Evolutionary conservation across 2,888 invertebrate species (phyloP), one percentile per base, ranked within the genome.

Genomic region (Tetrapedia diversipes): DNA sequence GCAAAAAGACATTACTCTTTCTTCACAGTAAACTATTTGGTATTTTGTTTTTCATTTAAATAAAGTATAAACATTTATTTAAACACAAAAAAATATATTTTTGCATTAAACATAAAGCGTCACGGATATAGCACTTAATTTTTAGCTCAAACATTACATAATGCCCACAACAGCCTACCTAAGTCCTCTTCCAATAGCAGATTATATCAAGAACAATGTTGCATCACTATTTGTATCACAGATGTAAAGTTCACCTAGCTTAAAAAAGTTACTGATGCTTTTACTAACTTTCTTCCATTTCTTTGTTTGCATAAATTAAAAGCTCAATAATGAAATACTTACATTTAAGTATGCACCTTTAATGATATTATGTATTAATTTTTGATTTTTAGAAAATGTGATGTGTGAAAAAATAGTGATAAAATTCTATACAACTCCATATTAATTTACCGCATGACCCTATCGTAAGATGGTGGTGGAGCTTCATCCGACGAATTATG

Each of bases 381-480:
- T 29, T 59, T 69, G 34, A 27, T 49, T 16, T 32, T 49, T 57
- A 70, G 49, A 70, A 77, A 76, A 65, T 77, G 64, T 51, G 60
- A 32, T 54, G 41, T 39, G 65, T 71, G 77, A 78, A 71, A 76
- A 72, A 79, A 73, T 71, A 78, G 71, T 56, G 57, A 64, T 47
- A 73, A 22, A 54, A 32, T 54, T 53, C 51, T 68, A 51, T 76
- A 75, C 19, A 51, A 39, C 14, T 63, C 56, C 47, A 39, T 53
- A 66, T 45, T 24, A 22, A 43, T 63, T 85, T 79, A 88, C 74
- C 85, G 95, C 90, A 96, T 93, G 86, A 95, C 95, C 89, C 95
- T 95, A 86, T 95, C 95, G 90, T 96, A 96, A 79, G 96, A 95
- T 72, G 96, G 96, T 72, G 96, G 96, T 78, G 95, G 94, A 60